Percentiles rank a stretch among this genome's conserved stretches.
Evolutionary conservation across 2,797 vertebrate species (phyloP).

Genomic region (Ibycter americanus): DNA sequence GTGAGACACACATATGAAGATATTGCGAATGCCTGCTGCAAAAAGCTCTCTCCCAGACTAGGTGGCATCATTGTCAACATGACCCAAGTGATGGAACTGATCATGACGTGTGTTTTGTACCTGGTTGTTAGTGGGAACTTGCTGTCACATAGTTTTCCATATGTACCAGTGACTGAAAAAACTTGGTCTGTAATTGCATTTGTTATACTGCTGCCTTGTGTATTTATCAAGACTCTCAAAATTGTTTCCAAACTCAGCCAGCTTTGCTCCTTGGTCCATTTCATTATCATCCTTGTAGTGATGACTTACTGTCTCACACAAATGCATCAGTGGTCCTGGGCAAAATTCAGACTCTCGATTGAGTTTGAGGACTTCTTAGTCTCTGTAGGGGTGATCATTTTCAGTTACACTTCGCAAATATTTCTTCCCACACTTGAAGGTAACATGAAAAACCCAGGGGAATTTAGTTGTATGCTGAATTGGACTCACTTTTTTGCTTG

Average conservation of each 20-base stretch:
- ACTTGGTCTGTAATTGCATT: conserved; percentile 77
- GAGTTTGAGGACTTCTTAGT: conserved; percentile 83
- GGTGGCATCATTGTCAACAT: conserved; percentile 75
- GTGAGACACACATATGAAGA: conserved; percentile 81
- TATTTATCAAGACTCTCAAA: conserved; percentile 82
- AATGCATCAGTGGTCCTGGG: conserved; percentile 78
- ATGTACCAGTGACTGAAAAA: conserved; percentile 67
- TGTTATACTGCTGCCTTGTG: conserved; percentile 78
- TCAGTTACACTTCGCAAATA: conserved; percentile 88
- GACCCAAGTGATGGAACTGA: conserved; percentile 78
- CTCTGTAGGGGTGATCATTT: conserved; percentile 85
- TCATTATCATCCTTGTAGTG: conserved; percentile 79
- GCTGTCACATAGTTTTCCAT: conserved; percentile 76
- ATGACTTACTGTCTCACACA: conserved; percentile 80
- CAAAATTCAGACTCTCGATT: conserved; percentile 69
- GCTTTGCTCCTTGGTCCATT: conserved; percentile 85
- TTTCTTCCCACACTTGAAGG: conserved; percentile 84
- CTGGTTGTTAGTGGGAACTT: conserved; percentile 81
- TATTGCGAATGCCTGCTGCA: conserved; percentile 78
- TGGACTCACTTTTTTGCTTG: conserved; percentile 83
- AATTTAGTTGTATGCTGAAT: conserved; percentile 78
- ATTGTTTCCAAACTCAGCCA: conserved; percentile 81
- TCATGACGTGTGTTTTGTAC: conserved; percentile 83
- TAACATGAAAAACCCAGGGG: conserved; percentile 78
- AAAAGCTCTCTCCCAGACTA: conserved; percentile 70